These are phyloP conservation scores for Hyposmocoma kahamanoa DNA, from an alignment of 1,140 invertebrate genomes.

Conservation along the genomic window DNA sequence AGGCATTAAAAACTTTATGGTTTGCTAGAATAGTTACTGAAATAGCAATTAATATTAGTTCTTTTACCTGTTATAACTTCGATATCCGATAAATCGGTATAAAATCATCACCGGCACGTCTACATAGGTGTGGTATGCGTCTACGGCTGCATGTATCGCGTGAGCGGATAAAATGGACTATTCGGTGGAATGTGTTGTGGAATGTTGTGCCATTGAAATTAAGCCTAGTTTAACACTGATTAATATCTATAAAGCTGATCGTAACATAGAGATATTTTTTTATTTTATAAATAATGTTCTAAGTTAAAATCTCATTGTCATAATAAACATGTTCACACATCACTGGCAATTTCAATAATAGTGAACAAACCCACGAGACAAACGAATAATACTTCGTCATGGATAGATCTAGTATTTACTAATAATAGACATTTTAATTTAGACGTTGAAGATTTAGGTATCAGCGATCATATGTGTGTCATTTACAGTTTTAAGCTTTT, in stretches of 20 bases:
- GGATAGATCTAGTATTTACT: neutral
- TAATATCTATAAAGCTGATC: neutral
- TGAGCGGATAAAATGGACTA: no score
- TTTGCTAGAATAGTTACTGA: no score
- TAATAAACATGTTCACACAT: neutral
- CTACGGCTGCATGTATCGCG: no score
- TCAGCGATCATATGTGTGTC: neutral
- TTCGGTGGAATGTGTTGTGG: neutral
- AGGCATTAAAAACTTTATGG: no score
- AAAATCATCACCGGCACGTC: no score
- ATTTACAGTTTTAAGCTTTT: neutral
- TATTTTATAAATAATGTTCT: neutral
- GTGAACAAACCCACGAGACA: neutral
- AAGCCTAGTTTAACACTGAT: neutral
- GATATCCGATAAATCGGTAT: no score
- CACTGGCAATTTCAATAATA: neutral
- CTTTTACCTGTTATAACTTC: no score
- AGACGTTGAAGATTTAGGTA: neutral
- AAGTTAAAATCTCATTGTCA: neutral
- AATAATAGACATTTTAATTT: neutral
- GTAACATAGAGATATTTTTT: neutral
- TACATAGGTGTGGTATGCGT: no score
- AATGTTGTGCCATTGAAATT: slow-evolving; percentile 1
- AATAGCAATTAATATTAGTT: no score
- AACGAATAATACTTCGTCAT: neutral